Evolutionary conservation across 2,113 vertebrate species (phyloP).

Genomic region (Notiomystis cincta): DNA sequence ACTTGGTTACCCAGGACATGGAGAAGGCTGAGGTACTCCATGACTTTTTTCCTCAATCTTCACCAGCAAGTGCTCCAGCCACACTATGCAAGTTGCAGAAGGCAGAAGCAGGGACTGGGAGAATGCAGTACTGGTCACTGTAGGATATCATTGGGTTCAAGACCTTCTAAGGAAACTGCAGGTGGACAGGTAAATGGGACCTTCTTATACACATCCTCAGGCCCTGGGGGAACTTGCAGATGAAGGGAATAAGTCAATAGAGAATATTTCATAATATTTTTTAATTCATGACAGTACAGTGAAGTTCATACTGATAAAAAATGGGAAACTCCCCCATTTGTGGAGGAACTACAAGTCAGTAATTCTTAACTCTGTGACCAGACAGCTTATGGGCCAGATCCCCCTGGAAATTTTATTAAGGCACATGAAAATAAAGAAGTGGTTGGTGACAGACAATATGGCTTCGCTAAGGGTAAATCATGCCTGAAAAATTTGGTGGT

Average conservation of each 20-base stretch:
- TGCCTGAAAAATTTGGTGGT: not conserved
- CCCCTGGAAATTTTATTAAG: not conserved
- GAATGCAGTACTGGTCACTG: not conserved
- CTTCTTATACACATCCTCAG: no score
- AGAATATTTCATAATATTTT: not conserved
- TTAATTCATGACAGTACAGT: not conserved
- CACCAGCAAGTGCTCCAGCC: not conserved
- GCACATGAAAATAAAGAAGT: not conserved
- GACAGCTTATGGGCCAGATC: not conserved
- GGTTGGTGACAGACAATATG: not conserved
- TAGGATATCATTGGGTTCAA: not conserved
- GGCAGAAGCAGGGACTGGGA: not conserved
- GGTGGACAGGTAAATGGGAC: not conserved
- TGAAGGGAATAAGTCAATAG: not conserved
- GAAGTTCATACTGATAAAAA: not conserved
- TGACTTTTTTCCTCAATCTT: not conserved
- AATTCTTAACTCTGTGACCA: not conserved
- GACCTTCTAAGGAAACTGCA: not conserved
- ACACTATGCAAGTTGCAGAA: not conserved
- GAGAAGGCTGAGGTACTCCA: not conserved
- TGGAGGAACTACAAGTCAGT: not conserved
- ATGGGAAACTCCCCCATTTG: not conserved
- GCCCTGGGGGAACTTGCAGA: rapidly evolving
- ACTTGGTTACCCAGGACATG: not conserved
- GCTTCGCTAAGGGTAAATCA: not conserved